phyloP scores from a whole-genome alignment of 1,140 invertebrate species.

The Branchinecta lindahli region DNA sequence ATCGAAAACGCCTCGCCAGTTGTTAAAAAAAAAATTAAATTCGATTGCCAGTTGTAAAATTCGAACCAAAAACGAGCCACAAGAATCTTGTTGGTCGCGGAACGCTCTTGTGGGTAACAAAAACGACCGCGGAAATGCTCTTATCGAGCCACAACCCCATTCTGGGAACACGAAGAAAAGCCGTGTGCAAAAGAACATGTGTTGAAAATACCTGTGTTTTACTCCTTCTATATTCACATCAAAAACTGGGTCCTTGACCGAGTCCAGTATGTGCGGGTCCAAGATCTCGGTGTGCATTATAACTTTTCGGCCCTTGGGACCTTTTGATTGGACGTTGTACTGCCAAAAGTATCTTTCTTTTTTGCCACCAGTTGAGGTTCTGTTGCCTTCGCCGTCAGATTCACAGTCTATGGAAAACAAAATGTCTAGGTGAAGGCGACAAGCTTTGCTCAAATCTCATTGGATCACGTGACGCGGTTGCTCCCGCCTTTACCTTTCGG shows the following conservation, averaged over 20 bases:
- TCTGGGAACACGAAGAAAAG: no score
- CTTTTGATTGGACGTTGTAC: constrained; percentile 96
- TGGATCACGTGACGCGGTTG: no score
- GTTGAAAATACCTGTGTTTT: constrained; percentile 54
- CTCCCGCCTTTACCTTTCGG: no score
- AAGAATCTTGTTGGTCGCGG: no score
- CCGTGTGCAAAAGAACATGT: no score
- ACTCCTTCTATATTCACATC: constrained; percentile 73
- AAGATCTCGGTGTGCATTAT: constrained; percentile 62
- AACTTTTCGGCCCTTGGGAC: constrained; percentile 78
- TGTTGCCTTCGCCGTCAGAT: constrained; percentile 13
- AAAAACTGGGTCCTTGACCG: constrained; percentile 81
- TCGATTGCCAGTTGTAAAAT: no score
- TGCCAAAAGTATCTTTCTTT: constrained; percentile 92
- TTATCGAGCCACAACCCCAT: no score
- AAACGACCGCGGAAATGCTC: no score
- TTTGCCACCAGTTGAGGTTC: constrained; percentile 33
- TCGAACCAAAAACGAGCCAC: no score
- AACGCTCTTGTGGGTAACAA: no score
- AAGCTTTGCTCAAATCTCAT: constrained; percentile 20
- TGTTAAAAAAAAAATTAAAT: no score
- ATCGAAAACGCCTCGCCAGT: no score
- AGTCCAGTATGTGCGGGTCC: constrained; percentile 81
- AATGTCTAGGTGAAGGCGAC: constrained; percentile 15
- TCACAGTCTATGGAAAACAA: background rate